A percentile compares a stretch with the other conserved stretches of the same genome.
Evolutionary conservation across 1,140 invertebrate genomes (phyloP).

Genomic region (Scaptodrosophila lebanonensis): DNA sequence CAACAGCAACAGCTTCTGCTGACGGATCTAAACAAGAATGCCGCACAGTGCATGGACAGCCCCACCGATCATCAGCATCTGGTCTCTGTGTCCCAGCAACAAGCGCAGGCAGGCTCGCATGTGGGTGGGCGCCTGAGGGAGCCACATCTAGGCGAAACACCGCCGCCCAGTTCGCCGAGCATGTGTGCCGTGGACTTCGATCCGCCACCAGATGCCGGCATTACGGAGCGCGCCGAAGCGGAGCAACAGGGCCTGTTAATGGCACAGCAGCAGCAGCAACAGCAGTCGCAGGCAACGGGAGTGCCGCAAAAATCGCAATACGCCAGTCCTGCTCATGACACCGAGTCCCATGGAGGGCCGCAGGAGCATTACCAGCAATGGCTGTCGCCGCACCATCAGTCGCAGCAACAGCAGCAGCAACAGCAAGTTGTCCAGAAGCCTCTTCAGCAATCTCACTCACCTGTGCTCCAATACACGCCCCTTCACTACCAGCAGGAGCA

Average conservation of each 20-base stretch:
- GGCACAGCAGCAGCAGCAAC: no score
- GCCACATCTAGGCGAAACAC: conserved; percentile 55
- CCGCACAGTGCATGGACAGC: neutral
- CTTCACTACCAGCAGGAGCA: conserved; percentile 52
- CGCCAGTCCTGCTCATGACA: conserved; percentile 25
- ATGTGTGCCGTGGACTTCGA: conserved; percentile 65
- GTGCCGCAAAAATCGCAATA: conserved; percentile 20
- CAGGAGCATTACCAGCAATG: conserved; percentile 56
- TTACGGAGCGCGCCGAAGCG: neutral
- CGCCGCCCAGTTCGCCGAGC: conserved; percentile 64
- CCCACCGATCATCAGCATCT: conserved; percentile 13
- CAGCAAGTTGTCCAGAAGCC: conserved; percentile 51
- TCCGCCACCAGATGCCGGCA: conserved; percentile 23
- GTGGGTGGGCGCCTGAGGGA: conserved; percentile 16
- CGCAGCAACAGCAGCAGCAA: conserved; percentile 41
- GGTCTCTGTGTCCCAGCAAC: conserved; percentile 6
- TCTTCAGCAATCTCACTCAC: neutral
- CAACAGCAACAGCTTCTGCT: conserved; percentile 7
- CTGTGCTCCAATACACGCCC: conserved; percentile 4
- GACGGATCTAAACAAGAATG: neutral
- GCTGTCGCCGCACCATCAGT: conserved; percentile 14
- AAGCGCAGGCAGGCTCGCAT: neutral
- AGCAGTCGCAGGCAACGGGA: conserved; percentile 6
- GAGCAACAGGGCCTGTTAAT: conserved; percentile 10
- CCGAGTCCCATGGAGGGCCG: conserved; percentile 18